Base-by-base conservation (phyloP, 2,888 invertebrate species). In the Siphonodentalium dalli region DNA sequence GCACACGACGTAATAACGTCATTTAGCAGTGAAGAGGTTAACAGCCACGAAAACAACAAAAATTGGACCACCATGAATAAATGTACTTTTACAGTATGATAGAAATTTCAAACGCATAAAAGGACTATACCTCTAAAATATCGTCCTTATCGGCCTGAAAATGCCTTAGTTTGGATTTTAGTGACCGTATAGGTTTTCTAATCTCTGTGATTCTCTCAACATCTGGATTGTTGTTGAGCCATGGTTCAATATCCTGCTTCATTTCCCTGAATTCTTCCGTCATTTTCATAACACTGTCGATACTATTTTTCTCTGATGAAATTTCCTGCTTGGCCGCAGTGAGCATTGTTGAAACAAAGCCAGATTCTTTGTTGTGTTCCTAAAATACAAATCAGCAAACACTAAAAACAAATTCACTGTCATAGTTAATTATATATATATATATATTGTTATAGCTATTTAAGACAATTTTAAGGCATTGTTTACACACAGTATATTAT, bases 91-190 rank as follows among this genome's bases (percentile, higher is more conserved):
- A n/a, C n/a, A n/a, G n/a, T n/a, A n/a, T n/a, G n/a, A n/a, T n/a
- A n/a, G n/a, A n/a, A n/a, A n/a, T n/a, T n/a, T n/a, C n/a, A n/a
- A n/a, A n/a, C n/a, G n/a, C 33, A 41, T 38, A 20, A 15, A 4
- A 38, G 11, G 3, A 24, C 42, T 46, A 13, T 42, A 74, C 78
- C 71, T 78, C 78, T 50, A 75, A 77, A 6, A 74, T 45, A 59
- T 78, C 78, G 23, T 69, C 64, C 56, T 71, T 71, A 44, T 78
- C 77, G 5, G 77, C 78, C 50, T 74, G 65, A 39, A 63, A 68
- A 41, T 78, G 78, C 6, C 78, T 48, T 5, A 78, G 58, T 46
- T 75, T 74, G 3, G 77, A 77, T 51, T 73, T 72, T 8, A 76
- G 57, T 23, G 63, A 34, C 11, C 73, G 55, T 34, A 76, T 63